Conservation (phyloP, 2,797 vertebrate genomes). For the Pseudomugil gertrudae region DNA sequence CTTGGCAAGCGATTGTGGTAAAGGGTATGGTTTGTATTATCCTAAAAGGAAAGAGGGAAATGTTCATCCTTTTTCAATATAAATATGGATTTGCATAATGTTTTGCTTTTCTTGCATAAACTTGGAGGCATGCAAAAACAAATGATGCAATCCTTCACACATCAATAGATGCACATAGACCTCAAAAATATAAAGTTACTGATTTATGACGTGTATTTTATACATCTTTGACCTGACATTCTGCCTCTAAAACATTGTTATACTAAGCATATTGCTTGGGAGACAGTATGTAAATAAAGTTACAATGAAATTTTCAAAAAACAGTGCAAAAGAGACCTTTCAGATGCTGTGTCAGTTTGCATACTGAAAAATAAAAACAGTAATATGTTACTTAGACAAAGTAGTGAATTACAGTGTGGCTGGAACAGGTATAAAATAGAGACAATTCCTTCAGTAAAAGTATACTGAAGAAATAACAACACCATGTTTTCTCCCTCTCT, state of each 20-base stretch:
- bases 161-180: not conserved
- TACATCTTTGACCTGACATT: not conserved
- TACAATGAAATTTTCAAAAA: not conserved
- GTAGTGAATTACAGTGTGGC: too few species aligned
- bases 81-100: conserved; percentile 19
- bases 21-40: conserved; percentile 78
- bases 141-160: conserved; percentile 10
- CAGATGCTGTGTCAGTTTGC: not conserved
- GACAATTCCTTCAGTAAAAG: too few species aligned
- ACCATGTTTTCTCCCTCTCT: too few species aligned
- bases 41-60: conserved; percentile 60
- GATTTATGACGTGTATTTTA: not conserved
- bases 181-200: conserved; percentile 5
- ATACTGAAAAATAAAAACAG: too few species aligned
- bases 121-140: conserved; percentile 8
- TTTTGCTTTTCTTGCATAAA: conserved; percentile 19
- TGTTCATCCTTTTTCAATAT: conserved; percentile 51
- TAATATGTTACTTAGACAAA: too few species aligned
- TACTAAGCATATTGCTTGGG: not conserved
- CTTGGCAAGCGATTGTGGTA: conserved; percentile 52
- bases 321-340: not conserved
- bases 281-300: not conserved
- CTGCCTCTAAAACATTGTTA: not conserved
- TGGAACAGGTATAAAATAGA: too few species aligned
- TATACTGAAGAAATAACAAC: too few species aligned